Evolutionary conservation across 2,888 invertebrate species (phyloP).

Genomic region (Drosophila fungiperda): DNA sequence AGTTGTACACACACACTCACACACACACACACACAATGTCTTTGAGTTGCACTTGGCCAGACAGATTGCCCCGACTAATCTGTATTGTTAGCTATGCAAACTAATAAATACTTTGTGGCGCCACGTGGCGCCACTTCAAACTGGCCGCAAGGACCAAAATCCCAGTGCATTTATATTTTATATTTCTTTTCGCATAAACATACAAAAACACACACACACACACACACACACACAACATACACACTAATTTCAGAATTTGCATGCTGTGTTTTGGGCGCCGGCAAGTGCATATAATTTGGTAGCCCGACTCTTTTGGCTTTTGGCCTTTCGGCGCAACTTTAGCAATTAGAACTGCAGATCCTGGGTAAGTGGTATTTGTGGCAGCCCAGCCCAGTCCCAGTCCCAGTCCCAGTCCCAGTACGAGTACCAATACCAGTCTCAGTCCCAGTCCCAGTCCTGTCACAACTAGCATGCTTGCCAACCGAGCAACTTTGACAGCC

Average conservation of each 20-base stretch:
- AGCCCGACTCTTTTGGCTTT: conserved; percentile 23
- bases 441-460: background rate
- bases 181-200: conserved; percentile 2
- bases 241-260: conserved; percentile 15
- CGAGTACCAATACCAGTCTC: background rate
- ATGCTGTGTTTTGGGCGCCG: conserved; percentile 9
- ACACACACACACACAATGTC: background rate
- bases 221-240: conserved; percentile 1
- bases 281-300: conserved; percentile 66
- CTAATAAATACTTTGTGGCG: conserved; percentile 46
- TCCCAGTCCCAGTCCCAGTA: background rate
- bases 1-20: background rate
- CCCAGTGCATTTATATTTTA: conserved; percentile 7
- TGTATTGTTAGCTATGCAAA: conserved; percentile 31
- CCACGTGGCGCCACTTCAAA: conserved; percentile 42
- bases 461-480: conserved; percentile 3
- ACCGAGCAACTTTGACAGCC: conserved; percentile 26
- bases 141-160: conserved; percentile 26
- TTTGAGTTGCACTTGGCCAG: background rate
- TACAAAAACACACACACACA: background rate
- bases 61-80: conserved; percentile 15
- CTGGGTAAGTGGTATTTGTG: conserved; percentile 53
- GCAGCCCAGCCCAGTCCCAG: conserved; percentile 28
- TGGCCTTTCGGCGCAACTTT: conserved; percentile 59
- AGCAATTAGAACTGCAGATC: conserved; percentile 70